phyloP scores from a whole-genome alignment of 2,113 vertebrate species.

The Microcebus lehilahytsara region DNA sequence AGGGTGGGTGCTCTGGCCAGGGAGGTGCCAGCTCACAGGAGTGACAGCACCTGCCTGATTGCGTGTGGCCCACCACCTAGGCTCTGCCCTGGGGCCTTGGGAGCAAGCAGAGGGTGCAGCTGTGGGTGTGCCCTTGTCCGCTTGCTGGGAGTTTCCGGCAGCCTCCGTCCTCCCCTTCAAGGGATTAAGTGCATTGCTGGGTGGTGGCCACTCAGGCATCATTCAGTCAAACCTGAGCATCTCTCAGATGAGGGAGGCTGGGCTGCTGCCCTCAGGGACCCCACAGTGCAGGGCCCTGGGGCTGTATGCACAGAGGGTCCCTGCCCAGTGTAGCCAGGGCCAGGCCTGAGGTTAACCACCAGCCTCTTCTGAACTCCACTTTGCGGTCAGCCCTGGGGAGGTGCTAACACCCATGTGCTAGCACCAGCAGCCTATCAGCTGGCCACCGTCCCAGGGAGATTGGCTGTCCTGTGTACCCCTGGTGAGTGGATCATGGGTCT shows the following conservation, averaged over 20 bases:
- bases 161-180: fast-evolving
- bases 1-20: too few relatives aligned
- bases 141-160: fast-evolving
- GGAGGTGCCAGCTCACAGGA: not conserved
- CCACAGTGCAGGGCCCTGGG: not conserved
- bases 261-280: fast-evolving
- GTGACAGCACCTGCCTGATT: not conserved
- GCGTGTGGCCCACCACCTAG: fast-evolving
- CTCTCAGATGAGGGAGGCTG: fast-evolving
- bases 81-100: fast-evolving
- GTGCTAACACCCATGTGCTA: not conserved
- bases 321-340: too few relatives aligned
- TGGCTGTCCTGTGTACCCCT: slow-evolving; percentile 93
- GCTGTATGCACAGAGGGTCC: fast-evolving
- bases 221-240: fast-evolving
- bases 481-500: slow-evolving; percentile 83
- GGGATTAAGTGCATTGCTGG: fast-evolving
- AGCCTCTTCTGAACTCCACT: too few relatives aligned
- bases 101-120: fast-evolving
- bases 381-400: fast-evolving
- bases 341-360: too few relatives aligned
- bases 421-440: slow-evolving; percentile 86
- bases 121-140: not conserved
- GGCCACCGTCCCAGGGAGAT: slow-evolving; percentile 91
- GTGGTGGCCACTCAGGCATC: fast-evolving